Percentiles rank a stretch among this genome's conserved stretches.
Evolutionary conservation across 2,888 invertebrate species (phyloP).

Genomic region (Hartigia nigra): DNA sequence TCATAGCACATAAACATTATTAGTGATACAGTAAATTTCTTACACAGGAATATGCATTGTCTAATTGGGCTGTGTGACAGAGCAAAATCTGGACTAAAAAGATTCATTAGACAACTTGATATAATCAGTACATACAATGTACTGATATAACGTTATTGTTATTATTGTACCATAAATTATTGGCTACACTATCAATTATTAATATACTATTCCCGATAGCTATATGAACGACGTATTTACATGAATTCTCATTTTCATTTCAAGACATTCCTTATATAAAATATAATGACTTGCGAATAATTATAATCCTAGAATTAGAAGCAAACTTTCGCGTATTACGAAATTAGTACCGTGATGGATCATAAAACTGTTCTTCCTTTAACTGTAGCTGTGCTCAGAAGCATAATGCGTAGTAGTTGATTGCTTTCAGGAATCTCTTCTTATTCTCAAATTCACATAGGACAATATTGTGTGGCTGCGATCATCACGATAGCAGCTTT

Average conservation of each 20-base stretch:
- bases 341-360: not conserved
- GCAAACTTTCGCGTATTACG: not conserved
- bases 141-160: not conserved
- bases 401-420: not conserved
- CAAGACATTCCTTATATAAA: not conserved
- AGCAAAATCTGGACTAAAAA: not conserved
- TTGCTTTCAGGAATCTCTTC: not conserved
- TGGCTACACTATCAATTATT: not conserved
- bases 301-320: not conserved
- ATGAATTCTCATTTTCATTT: not conserved
- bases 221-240: conserved; percentile 1
- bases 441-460: not conserved
- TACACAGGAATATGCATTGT: not conserved
- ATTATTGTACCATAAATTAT: not conserved
- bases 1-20: not conserved
- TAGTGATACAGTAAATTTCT: not conserved
- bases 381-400: not conserved
- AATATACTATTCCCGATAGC: not conserved
- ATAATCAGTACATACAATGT: not conserved
- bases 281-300: not conserved
- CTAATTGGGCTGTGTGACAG: not conserved
- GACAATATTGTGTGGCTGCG: not conserved
- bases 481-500: not conserved
- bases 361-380: not conserved
- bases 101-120: not conserved